Conservation (phyloP, 2,113 vertebrate species). For the Gnathochromis pfefferi region DNA sequence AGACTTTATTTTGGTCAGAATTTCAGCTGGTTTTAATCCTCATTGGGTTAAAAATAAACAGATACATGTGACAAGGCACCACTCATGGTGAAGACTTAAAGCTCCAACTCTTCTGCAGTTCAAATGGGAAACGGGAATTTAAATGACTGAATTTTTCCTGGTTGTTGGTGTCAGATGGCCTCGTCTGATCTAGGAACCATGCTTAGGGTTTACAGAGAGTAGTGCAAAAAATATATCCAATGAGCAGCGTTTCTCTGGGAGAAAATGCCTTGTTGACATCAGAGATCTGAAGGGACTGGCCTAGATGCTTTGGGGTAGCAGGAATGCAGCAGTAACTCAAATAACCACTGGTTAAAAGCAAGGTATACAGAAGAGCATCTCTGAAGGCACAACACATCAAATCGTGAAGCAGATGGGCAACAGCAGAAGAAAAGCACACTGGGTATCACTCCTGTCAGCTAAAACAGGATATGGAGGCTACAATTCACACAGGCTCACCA, state of each 20-base stretch:
- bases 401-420: neutral
- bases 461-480: neutral
- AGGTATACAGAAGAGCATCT: neutral
- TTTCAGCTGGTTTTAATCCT: neutral
- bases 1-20: neutral
- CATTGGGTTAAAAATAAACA: neutral
- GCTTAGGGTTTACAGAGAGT: neutral
- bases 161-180: neutral
- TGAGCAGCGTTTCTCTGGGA: neutral
- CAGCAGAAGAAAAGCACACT: neutral
- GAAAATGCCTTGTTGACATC: neutral
- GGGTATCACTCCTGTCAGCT: neutral
- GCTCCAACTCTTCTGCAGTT: neutral
- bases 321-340: neutral
- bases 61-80: neutral
- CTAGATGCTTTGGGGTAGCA: neutral
- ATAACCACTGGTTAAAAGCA: neutral
- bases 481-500: neutral
- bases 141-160: neutral
- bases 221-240: neutral
- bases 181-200: neutral
- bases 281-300: neutral
- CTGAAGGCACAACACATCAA: accelerated
- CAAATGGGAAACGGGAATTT: neutral
- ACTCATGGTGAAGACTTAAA: neutral